phyloP scores from a whole-genome alignment of 2,888 invertebrate species.

The Lithophane socia region DNA sequence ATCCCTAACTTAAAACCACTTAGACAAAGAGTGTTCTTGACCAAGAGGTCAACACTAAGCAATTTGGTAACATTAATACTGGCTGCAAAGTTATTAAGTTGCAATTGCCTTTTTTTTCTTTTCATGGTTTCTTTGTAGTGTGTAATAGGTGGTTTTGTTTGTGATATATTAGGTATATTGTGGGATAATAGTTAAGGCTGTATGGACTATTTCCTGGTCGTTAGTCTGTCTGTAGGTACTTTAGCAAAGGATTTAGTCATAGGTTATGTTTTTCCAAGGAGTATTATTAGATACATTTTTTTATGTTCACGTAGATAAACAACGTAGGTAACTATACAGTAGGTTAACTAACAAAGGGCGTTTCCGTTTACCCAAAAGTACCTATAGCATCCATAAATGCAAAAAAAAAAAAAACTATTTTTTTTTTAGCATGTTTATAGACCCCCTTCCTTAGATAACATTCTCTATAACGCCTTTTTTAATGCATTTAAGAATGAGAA shows the following conservation, averaged over 20 bases:
- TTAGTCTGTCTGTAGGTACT: neutral
- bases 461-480: neutral
- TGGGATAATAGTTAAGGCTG: conserved; percentile 11
- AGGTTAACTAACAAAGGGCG: no score
- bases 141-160: conserved; percentile 36
- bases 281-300: neutral
- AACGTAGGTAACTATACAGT: neutral
- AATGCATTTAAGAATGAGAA: neutral
- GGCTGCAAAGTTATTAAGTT: conserved; percentile 50
- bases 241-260: neutral
- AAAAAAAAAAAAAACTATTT: no score
- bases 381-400: no score
- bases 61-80: conserved; percentile 51
- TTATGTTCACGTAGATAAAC: neutral
- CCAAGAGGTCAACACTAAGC: conserved; percentile 56
- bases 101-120: conserved; percentile 55
- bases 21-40: conserved; percentile 61
- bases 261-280: neutral
- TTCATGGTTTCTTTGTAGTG: conserved; percentile 30
- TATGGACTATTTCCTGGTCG: conserved; percentile 42
- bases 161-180: conserved; percentile 26
- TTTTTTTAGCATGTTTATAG: no score
- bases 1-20: conserved; percentile 35
- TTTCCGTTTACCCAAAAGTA: no score
- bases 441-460: no score